Evolutionary conservation across 2,797 vertebrate genomes (phyloP), one percentile per base, ranked within the genome.

Genomic region (Microctenopoma lineatum): DNA sequence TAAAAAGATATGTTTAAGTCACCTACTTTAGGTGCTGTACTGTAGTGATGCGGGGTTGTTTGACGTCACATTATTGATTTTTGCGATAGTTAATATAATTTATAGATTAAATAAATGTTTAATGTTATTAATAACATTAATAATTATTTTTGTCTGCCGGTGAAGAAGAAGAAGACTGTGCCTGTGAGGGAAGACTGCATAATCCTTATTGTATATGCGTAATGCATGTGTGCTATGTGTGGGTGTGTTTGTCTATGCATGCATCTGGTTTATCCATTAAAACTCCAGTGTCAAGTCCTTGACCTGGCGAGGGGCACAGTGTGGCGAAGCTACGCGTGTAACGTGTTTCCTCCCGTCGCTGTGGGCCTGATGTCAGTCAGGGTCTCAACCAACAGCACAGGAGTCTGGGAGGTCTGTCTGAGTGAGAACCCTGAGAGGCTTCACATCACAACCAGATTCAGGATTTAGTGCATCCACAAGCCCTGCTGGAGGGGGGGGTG

Each of bases 231-330:
- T 81, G 55, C 61, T 77, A 68, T 83, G 64, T 66, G 32, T 59
- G 77, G 61, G 25, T 59, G 66, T 84, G 79, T 77, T 79, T 74
- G 77, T 80, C 52, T 56, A 48, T 70, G 59, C 69, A 54, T 85
- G 60, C 84, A 89, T 90, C 87, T 92, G 89, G 81, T 89, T 90
- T 87, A 81, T 71, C 69, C 72, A 85, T 90, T 57, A 88, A 41
- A 41, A 52, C 62, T 59, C 45, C 56, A 14, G 67, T 59, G 38
- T 71, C 62, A 63, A 60, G 66, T 73, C 72, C 70, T 71, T 79
- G 83, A 75, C 79, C 67, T 32, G 34, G 32, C 59, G 52, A 73
- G 61, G 67, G 83, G 75, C 72, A 80, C 62, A 52, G 25, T 2
- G 6, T 11, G 3, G 41, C 11, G 27, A 72, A 61, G 69, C 70